These are phyloP conservation scores for Raja brachyura DNA, from an alignment of 2,113 vertebrate species.

Conservation along the genomic window DNA sequence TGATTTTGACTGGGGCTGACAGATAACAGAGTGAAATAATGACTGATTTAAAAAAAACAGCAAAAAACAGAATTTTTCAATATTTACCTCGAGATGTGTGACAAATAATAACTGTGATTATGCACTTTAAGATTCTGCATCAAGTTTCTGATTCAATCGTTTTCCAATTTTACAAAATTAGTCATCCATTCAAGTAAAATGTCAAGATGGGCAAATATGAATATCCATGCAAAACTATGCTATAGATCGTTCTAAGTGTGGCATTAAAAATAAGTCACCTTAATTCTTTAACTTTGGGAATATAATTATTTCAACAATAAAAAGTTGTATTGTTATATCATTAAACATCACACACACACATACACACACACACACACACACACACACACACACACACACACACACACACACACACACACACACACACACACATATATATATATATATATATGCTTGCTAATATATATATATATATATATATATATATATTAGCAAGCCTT, in stretches of 20 bases:
- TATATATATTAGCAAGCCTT: too few species aligned
- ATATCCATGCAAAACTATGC: background rate
- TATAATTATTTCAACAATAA: background rate
- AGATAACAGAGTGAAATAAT: background rate
- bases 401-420: too few species aligned
- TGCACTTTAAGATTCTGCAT: background rate
- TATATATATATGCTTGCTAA: too few species aligned
- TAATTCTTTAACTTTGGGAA: too few species aligned
- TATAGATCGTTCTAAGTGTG: background rate
- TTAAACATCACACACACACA: background rate
- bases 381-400: too few species aligned
- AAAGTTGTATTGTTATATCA: background rate
- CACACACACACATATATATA: too few species aligned
- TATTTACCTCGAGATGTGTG: background rate
- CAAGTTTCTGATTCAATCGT: background rate
- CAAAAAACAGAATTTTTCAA: background rate
- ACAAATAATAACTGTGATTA: background rate
- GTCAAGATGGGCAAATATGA: background rate
- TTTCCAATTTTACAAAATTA: background rate
- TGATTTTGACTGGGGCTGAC: background rate
- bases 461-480: too few species aligned
- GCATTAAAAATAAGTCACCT: background rate
- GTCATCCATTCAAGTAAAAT: background rate
- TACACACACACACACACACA: too few species aligned
- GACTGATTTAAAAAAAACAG: background rate